Conservation (phyloP, 30 jellyfish, hydroid and myxozoan genomes). For the Aurelia sp. region DNA sequence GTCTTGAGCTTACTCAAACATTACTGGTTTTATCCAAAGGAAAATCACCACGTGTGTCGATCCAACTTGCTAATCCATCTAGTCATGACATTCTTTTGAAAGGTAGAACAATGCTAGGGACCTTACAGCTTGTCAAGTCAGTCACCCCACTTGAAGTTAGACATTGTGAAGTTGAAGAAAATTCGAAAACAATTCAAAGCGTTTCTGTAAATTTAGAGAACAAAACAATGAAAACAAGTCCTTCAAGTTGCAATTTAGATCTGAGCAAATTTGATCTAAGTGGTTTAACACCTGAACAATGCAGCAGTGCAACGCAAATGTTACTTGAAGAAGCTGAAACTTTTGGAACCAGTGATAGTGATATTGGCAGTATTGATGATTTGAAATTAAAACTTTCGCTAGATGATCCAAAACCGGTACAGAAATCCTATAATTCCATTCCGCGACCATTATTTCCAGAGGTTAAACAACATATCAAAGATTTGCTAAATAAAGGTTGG, state of each 20-base stretch:
- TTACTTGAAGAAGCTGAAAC: conserved; percentile 8
- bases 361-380: conserved; percentile 39
- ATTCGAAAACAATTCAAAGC: no score
- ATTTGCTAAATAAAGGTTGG: conserved; percentile 55
- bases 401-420: conserved; percentile 45
- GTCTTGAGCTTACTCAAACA: conserved; percentile 10
- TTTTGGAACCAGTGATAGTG: conserved; percentile 8
- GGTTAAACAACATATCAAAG: conserved; percentile 11
- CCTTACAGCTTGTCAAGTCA: conserved; percentile 14
- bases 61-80: background rate
- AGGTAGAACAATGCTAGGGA: conserved; percentile 14
- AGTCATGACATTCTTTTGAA: background rate
- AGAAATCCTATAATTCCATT: conserved; percentile 33
- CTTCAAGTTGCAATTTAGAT: background rate
- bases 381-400: conserved; percentile 2
- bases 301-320: conserved; percentile 15
- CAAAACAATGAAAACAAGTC: no score
- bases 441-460: conserved; percentile 45
- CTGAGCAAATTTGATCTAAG: conserved; percentile 3
- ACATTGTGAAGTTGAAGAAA: background rate
- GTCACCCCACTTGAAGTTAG: conserved; percentile 17
- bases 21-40: conserved; percentile 1
- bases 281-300: conserved; percentile 13
- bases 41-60: conserved; percentile 12
- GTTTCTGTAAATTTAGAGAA: no score